These are phyloP conservation scores for Arenaria interpres DNA, from an alignment of 2,113 vertebrate genomes.

Conservation along the genomic window DNA sequence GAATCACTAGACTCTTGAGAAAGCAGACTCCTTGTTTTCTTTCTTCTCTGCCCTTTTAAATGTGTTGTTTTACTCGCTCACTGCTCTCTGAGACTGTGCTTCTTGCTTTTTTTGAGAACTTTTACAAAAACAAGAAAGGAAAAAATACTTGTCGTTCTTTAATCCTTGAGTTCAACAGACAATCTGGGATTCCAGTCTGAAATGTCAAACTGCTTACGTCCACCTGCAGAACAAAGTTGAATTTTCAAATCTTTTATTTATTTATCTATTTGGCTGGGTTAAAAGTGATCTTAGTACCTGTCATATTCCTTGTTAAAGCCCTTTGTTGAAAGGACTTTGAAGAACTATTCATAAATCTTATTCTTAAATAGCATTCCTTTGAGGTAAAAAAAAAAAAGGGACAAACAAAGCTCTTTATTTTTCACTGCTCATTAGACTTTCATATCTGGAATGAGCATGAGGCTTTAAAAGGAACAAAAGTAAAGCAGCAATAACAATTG, in stretches of 20 bases:
- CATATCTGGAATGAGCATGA: neutral
- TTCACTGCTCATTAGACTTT: constrained; percentile 26
- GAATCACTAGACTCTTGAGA: neutral
- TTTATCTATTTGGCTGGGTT: constrained; percentile 28
- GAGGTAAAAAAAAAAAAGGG: neutral
- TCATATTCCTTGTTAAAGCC: constrained; percentile 35
- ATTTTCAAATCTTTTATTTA: constrained; percentile 54
- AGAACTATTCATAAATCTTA: neutral
- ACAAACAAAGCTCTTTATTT: neutral
- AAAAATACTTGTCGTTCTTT: neutral
- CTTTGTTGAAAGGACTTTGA: constrained; percentile 41
- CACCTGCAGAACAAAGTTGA: constrained; percentile 42
- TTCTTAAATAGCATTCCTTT: constrained; percentile 25
- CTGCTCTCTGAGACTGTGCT: neutral
- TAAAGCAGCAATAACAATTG: neutral
- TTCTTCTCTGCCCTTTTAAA: constrained; percentile 9
- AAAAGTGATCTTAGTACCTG: constrained; percentile 14
- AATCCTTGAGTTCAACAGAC: constrained; percentile 18
- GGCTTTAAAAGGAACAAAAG: neutral
- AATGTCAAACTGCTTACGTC: constrained; percentile 33
- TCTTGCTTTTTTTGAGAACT: neutral
- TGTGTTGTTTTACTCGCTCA: neutral
- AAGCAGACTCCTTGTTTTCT: neutral
- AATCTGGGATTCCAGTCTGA: constrained; percentile 15
- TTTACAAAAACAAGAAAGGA: neutral